These are phyloP conservation scores for Xanthia togata DNA, from an alignment of 2,888 invertebrate species.

Conservation along the genomic window DNA sequence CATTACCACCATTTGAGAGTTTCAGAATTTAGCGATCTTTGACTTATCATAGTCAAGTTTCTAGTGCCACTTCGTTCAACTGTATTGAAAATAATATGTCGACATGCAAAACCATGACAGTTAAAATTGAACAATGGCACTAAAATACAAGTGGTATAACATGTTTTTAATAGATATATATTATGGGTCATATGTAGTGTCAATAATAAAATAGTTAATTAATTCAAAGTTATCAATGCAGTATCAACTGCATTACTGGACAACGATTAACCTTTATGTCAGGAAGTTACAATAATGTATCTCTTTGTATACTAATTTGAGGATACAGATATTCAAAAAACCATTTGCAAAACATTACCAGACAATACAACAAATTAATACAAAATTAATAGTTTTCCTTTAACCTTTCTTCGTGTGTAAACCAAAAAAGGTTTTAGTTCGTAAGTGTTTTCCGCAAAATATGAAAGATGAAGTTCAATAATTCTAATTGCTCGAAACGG, in stretches of 20 bases:
- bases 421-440: no score
- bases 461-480: background rate
- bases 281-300: conserved; percentile 38
- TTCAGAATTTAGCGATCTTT: background rate
- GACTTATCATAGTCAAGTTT: background rate
- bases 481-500: background rate
- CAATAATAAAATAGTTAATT: conserved; percentile 34
- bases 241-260: conserved; percentile 22
- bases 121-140: background rate
- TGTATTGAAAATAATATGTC: background rate
- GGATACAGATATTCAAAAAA: background rate
- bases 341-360: no score
- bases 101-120: background rate
- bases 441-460: background rate
- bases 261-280: conserved; percentile 46
- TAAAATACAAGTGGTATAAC: background rate
- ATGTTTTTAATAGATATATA: conserved; percentile 11
- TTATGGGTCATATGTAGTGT: conserved; percentile 28
- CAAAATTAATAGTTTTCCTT: background rate
- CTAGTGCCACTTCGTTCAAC: background rate
- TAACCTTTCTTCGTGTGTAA: background rate
- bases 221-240: conserved; percentile 47
- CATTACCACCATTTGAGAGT: background rate
- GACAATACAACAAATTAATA: background rate
- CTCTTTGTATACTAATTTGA: conserved; percentile 15